phyloP scores from a whole-genome alignment of 2,888 invertebrate genomes.

The Aporophyla lueneburgensis region DNA sequence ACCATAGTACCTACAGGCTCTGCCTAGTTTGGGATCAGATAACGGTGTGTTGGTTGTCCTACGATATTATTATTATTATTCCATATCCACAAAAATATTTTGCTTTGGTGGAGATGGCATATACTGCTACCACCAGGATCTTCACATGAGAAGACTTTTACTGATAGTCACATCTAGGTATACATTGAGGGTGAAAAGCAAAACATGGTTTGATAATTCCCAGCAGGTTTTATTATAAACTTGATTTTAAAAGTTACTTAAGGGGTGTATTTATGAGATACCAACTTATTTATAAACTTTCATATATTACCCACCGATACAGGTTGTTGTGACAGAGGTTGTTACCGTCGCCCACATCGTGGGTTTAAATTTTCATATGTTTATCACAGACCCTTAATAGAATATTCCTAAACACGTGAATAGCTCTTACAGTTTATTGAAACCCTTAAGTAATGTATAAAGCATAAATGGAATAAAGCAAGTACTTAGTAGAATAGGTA shows the following conservation, averaged over 20 bases:
- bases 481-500: background rate
- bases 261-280: background rate
- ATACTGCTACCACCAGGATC: background rate
- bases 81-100: background rate
- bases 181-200: background rate
- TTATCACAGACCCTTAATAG: constrained; percentile 9
- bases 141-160: background rate
- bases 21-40: no score
- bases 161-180: background rate
- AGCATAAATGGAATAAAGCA: constrained; percentile 12
- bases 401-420: constrained; percentile 19
- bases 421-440: constrained; percentile 6
- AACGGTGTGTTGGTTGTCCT: no score
- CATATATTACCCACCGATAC: background rate
- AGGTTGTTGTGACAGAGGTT: no score
- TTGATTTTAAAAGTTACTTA: background rate
- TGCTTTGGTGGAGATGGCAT: background rate
- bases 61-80: no score
- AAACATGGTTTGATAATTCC: background rate
- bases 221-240: background rate
- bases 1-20: no score
- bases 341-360: background rate
- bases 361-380: constrained; percentile 8
- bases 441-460: constrained; percentile 33
- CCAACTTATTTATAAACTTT: background rate